These are phyloP conservation scores for Oreochromis grahami DNA, from an alignment of 2,797 vertebrate genomes.

Conservation along the genomic window DNA sequence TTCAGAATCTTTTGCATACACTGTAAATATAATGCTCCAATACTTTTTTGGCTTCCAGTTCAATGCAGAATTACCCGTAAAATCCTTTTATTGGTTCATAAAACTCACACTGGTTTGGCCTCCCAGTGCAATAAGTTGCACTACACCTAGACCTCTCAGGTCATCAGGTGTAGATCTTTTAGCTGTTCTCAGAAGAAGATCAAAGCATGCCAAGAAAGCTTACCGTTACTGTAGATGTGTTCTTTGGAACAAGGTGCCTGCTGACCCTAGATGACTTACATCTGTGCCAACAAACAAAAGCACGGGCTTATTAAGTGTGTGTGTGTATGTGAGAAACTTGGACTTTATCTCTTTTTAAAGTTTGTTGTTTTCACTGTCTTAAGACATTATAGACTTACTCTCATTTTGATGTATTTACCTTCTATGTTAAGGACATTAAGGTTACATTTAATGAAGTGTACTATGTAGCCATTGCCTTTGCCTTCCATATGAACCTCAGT, in stretches of 20 bases:
- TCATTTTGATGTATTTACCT: background rate
- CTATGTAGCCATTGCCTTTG: background rate
- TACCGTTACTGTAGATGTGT: background rate
- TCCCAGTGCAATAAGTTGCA: background rate
- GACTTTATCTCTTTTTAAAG: background rate
- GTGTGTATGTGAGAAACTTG: background rate
- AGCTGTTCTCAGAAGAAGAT: background rate
- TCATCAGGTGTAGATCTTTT: background rate
- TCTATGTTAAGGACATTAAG: background rate
- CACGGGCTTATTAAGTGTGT: background rate
- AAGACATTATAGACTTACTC: background rate
- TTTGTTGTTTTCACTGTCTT: background rate
- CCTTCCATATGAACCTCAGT: background rate
- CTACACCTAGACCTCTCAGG: background rate
- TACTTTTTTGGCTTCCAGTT: too few species aligned
- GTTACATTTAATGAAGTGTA: background rate
- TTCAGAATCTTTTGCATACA: background rate
- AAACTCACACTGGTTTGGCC: background rate
- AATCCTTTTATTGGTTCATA: background rate
- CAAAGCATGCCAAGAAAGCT: background rate
- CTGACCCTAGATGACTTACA: background rate
- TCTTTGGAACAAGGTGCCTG: background rate
- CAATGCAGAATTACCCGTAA: background rate
- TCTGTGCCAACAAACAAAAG: background rate
- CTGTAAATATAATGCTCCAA: too few species aligned